phyloP scores from a whole-genome alignment of 2,113 vertebrate species.

The Nothoprocta pentlandii region DNA sequence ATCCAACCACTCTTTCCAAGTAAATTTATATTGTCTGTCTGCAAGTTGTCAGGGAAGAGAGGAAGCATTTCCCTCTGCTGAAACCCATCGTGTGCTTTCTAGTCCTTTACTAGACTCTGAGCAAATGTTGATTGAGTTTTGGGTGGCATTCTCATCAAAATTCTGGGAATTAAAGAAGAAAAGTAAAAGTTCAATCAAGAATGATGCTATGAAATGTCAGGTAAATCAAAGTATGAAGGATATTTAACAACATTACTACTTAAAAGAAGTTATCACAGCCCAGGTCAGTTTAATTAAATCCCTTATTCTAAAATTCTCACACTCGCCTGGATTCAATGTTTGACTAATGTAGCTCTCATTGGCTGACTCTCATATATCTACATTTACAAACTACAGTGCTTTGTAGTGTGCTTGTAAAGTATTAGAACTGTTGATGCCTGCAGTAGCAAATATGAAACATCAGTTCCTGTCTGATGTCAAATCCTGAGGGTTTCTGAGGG shows the following conservation, averaged over 20 bases:
- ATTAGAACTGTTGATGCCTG: not conserved
- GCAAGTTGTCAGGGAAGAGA: not conserved
- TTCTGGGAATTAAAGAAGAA: not conserved
- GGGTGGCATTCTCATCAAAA: not conserved
- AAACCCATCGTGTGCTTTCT: not conserved
- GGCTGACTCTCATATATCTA: not conserved
- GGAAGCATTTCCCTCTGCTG: not conserved
- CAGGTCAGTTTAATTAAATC: not conserved
- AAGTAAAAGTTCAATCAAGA: not conserved
- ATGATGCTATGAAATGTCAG: not conserved
- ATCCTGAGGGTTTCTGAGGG: not conserved
- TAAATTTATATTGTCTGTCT: not conserved
- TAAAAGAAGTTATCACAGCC: not conserved
- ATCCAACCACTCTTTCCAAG: not conserved
- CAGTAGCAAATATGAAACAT: not conserved
- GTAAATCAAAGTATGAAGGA: not conserved
- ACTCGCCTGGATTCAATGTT: not conserved
- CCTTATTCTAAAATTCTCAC: not conserved
- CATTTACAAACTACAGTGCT: not conserved
- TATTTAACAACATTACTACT: not conserved
- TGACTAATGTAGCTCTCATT: not conserved
- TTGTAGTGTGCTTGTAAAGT: not conserved
- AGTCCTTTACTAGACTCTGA: not conserved
- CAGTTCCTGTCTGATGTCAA: not conserved
- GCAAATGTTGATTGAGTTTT: not conserved